Evolutionary conservation across 2,113 vertebrate genomes (phyloP).

Genomic region (Ovibos moschatus): DNA sequence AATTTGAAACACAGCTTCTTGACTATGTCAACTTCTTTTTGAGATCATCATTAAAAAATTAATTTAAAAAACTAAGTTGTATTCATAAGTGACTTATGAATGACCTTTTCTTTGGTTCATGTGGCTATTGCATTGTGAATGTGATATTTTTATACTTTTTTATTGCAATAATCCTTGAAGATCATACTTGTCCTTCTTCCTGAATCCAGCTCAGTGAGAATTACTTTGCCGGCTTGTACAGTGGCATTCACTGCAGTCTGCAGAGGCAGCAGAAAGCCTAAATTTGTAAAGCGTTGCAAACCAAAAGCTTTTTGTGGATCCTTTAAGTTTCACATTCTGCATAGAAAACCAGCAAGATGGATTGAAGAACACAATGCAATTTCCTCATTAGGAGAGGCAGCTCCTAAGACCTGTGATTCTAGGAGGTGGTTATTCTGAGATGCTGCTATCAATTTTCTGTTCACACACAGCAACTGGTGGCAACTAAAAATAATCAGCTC

Average conservation of each 20-base stretch:
- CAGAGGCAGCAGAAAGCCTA: constrained; percentile 51
- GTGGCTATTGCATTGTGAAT: background rate
- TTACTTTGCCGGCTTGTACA: constrained; percentile 8
- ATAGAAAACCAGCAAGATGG: constrained; percentile 37
- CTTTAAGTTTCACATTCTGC: constrained; percentile 51
- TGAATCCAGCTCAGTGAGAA: background rate
- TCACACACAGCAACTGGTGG: constrained; percentile 84
- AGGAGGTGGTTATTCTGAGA: constrained; percentile 78
- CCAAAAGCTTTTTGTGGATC: background rate
- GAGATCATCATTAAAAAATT: background rate
- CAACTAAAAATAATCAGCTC: constrained; percentile 81
- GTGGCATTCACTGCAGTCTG: constrained; percentile 41
- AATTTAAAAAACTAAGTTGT: background rate
- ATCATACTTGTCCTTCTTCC: constrained; percentile 42
- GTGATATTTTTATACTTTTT: background rate
- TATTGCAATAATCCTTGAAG: background rate
- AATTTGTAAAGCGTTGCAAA: constrained; percentile 42
- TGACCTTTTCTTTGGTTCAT: background rate
- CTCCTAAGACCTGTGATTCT: constrained; percentile 23
- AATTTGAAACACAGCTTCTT: background rate
- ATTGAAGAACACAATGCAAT: constrained; percentile 8
- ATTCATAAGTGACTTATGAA: background rate
- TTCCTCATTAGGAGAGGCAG: constrained; percentile 14
- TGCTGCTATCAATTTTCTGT: constrained; percentile 71
- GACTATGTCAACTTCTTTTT: background rate